Evolutionary conservation across 2,113 vertebrate species (phyloP).

Genomic region (Globicephala melas): DNA sequence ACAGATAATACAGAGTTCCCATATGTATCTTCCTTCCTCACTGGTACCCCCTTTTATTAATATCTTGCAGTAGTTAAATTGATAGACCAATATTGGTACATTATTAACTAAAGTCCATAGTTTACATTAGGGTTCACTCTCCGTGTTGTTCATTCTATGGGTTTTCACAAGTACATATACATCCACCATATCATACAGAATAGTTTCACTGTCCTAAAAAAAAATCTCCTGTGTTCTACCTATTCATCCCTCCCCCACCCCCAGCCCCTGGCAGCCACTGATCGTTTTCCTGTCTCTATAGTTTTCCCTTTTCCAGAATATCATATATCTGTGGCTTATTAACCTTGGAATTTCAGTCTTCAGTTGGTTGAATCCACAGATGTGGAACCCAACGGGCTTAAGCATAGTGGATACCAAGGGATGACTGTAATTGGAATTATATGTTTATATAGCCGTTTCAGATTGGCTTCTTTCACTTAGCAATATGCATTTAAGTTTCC

Average conservation of each 20-base stretch:
- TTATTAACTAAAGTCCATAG: not conserved
- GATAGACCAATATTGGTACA: not conserved
- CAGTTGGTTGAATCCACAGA: not conserved
- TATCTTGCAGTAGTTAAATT: not conserved
- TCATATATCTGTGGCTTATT: not conserved
- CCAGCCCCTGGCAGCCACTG: not conserved
- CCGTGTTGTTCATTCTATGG: not conserved
- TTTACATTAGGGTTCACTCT: not conserved
- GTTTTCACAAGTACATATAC: not conserved
- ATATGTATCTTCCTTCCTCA: not conserved
- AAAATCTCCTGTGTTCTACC: not conserved
- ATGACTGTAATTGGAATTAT: not conserved
- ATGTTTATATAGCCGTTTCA: not conserved
- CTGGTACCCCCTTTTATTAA: not conserved
- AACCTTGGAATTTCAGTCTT: not conserved
- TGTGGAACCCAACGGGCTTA: not conserved
- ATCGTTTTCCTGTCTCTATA: not conserved
- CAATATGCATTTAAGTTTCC: not conserved
- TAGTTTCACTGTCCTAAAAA: not conserved
- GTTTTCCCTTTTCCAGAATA: slow-evolving; percentile 13
- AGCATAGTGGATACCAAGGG: not conserved
- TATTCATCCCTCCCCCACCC: not conserved
- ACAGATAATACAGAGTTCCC: not conserved
- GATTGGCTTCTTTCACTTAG: not conserved
- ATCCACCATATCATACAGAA: not conserved